A percentile compares a stretch with the other conserved stretches of the same genome.
Evolutionary conservation across 2,888 invertebrate species (phyloP).

Genomic region (Leucophenga montana): DNA sequence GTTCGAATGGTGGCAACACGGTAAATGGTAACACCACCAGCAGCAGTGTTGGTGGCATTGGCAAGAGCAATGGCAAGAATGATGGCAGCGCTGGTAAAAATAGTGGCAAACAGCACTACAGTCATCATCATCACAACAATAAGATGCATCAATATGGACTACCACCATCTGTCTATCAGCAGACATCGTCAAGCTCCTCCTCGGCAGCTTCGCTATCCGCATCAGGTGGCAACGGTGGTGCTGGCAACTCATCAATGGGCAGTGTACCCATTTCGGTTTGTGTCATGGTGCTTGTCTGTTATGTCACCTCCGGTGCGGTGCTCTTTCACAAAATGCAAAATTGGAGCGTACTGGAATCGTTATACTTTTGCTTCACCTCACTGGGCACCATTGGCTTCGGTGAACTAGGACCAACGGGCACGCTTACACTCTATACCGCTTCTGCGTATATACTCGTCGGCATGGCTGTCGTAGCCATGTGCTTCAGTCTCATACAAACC

Average conservation of each 20-base stretch:
- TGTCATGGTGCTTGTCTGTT: conserved; percentile 87
- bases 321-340: conserved; percentile 92
- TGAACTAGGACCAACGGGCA: conserved; percentile 81
- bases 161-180: conserved; percentile 57
- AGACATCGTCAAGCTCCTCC: conserved; percentile 34
- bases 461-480: conserved; percentile 90
- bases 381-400: conserved; percentile 89
- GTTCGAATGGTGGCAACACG: conserved; percentile 28
- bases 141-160: conserved; percentile 52
- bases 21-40: neutral
- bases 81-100: conserved; percentile 46
- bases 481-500: conserved; percentile 88
- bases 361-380: conserved; percentile 86
- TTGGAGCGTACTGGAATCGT: conserved; percentile 92
- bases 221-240: neutral
- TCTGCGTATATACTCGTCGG: conserved; percentile 88
- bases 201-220: conserved; percentile 36
- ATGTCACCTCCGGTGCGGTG: conserved; percentile 90
- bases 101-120: conserved; percentile 33
- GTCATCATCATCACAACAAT: conserved; percentile 44
- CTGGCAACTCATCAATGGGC: conserved; percentile 45
- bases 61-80: conserved; percentile 33
- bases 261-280: conserved; percentile 91
- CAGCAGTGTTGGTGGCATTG: neutral
- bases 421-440: conserved; percentile 83